Base-by-base conservation (phyloP, 2,888 invertebrate species). In the Malacosoma neustria region DNA sequence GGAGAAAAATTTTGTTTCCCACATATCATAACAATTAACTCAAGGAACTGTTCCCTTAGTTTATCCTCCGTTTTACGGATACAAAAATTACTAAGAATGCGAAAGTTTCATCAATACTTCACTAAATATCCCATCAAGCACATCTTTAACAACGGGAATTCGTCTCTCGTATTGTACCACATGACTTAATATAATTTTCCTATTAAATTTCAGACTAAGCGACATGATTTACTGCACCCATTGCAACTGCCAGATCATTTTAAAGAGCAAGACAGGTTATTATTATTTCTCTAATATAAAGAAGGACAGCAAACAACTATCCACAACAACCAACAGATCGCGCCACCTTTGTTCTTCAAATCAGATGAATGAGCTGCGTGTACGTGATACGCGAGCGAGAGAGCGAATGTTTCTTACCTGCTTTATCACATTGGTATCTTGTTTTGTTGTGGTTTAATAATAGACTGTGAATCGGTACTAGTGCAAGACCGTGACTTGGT, bases 301-400 rank as follows among this genome's bases (percentile, higher is more conserved):
- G 6, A 22, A 22, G 7, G 22, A 22, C 22, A 22, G 7, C 22
- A 22, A 22, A 22, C 7, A 22, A 2, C 5, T 22, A 3, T 7
- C 22, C 7, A 3, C 5, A 22, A 22, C 2, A 5, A 22, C 22
- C 22, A 22, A 22, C 3, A 22, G 22, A 22, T 22, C 22, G 22
- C 22, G 22, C 22, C 2, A 22, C 22, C 22, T 22, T 22, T 22
- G 22, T 22, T 22, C 22, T 22, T 22, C 7, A 7, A 22, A 2
- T 56, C 50, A 48, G 40, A 49, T 40, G 44, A 32, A 37, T 45
- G 41, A 45, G 43, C 40, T 42, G n/a, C 14, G 35, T 22, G 1
- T 22, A 22, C 22, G 22, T 22, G 22, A 22, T 3, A 7, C 7
- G 2, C 2, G 7, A 22, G 22, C 22, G 22, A 22, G 22, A 22